Evolutionary conservation across 2,797 vertebrate genomes (phyloP).

Genomic region (Ambastaia sidthimunki): DNA sequence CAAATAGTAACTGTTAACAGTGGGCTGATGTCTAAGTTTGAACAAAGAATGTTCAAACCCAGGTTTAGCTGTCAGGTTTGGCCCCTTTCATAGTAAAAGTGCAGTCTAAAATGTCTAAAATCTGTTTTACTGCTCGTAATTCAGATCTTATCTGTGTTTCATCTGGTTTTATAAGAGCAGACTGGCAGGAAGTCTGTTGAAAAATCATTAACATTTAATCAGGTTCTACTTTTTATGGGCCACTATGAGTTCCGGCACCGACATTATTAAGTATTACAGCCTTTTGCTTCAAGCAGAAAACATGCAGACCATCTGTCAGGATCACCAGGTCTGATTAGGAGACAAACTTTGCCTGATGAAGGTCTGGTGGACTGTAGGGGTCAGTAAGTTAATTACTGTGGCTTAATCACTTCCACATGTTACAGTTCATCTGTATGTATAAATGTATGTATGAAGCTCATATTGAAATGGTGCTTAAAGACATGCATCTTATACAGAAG

Average conservation of each 20-base stretch:
- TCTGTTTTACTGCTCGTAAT: background rate
- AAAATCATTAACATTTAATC: slow-evolving; percentile 48
- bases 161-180: slow-evolving; percentile 34
- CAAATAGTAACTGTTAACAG: background rate
- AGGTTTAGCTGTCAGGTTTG: background rate
- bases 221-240: slow-evolving; percentile 43
- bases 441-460: background rate
- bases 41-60: background rate
- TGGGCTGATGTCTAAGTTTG: background rate
- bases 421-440: background rate
- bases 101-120: background rate
- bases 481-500: too few species aligned
- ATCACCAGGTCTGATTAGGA: slow-evolving; percentile 46
- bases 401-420: slow-evolving; percentile 58
- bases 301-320: slow-evolving; percentile 45
- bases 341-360: slow-evolving; percentile 53
- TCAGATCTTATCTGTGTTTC: slow-evolving; percentile 41
- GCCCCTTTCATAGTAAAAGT: background rate
- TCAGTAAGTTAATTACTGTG: slow-evolving; percentile 34
- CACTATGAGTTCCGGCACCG: slow-evolving; percentile 39
- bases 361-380: slow-evolving; percentile 54
- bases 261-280: slow-evolving; percentile 31
- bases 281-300: slow-evolving; percentile 14
- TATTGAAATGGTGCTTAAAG: background rate
- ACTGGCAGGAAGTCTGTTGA: slow-evolving; percentile 49